phyloP scores from a whole-genome alignment of 2,888 invertebrate species.

The Hirudinaria manillensis region DNA sequence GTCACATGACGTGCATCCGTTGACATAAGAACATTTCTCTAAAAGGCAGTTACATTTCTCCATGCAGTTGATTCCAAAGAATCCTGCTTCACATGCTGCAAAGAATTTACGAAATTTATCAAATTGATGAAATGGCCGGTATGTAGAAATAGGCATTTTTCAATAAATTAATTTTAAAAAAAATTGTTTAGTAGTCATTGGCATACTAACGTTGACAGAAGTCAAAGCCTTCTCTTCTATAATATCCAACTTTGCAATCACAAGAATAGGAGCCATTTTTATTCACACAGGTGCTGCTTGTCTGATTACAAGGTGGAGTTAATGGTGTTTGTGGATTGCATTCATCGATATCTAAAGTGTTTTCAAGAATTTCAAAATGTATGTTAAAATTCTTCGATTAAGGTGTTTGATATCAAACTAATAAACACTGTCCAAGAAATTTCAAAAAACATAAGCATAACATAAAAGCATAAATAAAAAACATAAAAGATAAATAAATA shows the following conservation, averaged over 20 bases:
- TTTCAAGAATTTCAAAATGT: too few relatives aligned
- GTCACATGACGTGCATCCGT: slow-evolving; percentile 25
- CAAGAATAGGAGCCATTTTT: slow-evolving; percentile 28
- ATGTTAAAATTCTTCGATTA: too few relatives aligned
- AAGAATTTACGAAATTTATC: too few relatives aligned
- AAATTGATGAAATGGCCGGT: background rate
- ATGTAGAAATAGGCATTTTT: background rate
- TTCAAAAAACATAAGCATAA: too few relatives aligned
- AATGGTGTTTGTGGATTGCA: background rate
- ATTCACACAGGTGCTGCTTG: slow-evolving; percentile 16
- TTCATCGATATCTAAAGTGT: slow-evolving; percentile 27
- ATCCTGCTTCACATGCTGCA: slow-evolving; percentile 25
- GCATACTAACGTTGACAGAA: slow-evolving; percentile 14
- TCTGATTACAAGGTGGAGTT: background rate
- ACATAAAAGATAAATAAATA: too few relatives aligned
- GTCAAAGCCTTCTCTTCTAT: background rate
- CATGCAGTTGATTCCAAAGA: slow-evolving; percentile 24
- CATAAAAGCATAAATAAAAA: too few relatives aligned
- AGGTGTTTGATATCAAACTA: too few relatives aligned
- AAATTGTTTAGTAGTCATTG: background rate
- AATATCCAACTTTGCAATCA: slow-evolving; percentile 19
- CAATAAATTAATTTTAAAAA: background rate
- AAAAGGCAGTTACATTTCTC: slow-evolving; percentile 19
- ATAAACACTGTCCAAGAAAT: too few relatives aligned
- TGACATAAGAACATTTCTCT: background rate